These are phyloP conservation scores for Dolichotis patagonum DNA, from an alignment of 2,113 vertebrate species.

Conservation along the genomic window DNA sequence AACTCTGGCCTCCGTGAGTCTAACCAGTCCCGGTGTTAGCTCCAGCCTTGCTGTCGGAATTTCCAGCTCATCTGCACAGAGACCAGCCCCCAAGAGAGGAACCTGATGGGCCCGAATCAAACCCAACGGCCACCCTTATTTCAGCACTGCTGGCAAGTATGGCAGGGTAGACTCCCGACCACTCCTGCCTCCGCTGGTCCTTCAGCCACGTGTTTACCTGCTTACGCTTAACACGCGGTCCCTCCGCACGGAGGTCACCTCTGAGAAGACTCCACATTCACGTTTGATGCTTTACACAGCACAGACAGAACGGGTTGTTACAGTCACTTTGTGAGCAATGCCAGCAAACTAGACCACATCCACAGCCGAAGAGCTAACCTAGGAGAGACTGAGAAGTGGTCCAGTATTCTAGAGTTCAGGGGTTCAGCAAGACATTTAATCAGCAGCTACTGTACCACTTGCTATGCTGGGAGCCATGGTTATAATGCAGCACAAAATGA, in stretches of 20 bases:
- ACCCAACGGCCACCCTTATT: neutral
- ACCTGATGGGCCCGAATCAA: neutral
- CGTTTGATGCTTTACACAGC: neutral
- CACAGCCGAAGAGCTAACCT: neutral
- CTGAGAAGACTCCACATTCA: neutral
- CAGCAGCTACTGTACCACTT: neutral
- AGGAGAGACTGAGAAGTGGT: neutral
- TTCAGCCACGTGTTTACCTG: neutral
- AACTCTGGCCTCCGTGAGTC: neutral
- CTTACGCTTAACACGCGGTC: neutral
- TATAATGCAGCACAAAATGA: neutral
- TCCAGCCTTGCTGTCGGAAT: neutral
- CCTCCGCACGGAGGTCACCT: neutral
- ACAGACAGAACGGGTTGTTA: neutral
- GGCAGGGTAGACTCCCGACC: neutral
- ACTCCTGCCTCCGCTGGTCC: neutral
- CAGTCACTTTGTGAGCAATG: neutral
- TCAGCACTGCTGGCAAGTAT: neutral
- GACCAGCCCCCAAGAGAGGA: neutral
- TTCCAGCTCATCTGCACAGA: neutral
- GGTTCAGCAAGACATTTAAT: neutral
- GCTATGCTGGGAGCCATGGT: neutral
- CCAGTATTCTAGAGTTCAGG: neutral
- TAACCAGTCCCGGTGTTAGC: neutral
- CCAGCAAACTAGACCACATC: neutral